Percentiles rank a stretch among this genome's conserved stretches.
Conservation (phyloP, 1,140 invertebrate genomes). For the Plectus sambesii region DNA sequence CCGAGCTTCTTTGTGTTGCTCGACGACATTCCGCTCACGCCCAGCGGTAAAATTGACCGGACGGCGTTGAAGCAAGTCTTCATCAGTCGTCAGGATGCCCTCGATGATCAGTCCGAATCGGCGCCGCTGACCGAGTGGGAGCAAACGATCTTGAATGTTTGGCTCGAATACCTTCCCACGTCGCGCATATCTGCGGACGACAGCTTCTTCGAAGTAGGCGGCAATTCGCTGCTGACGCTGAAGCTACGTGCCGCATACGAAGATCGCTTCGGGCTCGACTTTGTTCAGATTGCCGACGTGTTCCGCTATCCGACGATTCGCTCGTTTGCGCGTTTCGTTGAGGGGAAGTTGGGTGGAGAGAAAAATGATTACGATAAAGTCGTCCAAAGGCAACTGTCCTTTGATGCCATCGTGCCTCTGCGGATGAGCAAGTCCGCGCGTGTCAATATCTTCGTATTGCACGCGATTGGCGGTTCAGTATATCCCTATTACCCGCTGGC, state of each 20-base stretch:
- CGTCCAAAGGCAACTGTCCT: neutral
- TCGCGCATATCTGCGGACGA: neutral
- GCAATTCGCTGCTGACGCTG: conserved; percentile 27
- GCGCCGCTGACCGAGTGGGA: conserved; percentile 7
- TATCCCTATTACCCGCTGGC: conserved; percentile 31
- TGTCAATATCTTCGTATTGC: conserved; percentile 28
- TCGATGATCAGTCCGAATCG: conserved; percentile 2
- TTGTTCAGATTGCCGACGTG: conserved; percentile 15
- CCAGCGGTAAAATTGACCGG: conserved; percentile 27
- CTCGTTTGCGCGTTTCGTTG: too few species aligned
- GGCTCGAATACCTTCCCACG: conserved; percentile 1
- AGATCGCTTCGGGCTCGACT: conserved; percentile 20
- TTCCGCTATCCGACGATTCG: conserved; percentile 13
- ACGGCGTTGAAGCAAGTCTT: neutral
- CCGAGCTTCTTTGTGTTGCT: conserved; percentile 18
- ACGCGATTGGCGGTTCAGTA: conserved; percentile 34
- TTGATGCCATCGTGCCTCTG: neutral
- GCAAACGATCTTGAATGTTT: conserved; percentile 5
- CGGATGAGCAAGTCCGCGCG: conserved; percentile 16
- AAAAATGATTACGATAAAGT: too few species aligned
- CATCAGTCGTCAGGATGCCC: conserved; percentile 16
- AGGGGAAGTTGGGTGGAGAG: too few species aligned
- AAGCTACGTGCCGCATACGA: conserved; percentile 15
- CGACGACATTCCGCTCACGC: conserved; percentile 23
- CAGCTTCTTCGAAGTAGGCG: conserved; percentile 26